Evolutionary conservation across 2,888 invertebrate species (phyloP).

Genomic region (Synanthedon vespiformis): DNA sequence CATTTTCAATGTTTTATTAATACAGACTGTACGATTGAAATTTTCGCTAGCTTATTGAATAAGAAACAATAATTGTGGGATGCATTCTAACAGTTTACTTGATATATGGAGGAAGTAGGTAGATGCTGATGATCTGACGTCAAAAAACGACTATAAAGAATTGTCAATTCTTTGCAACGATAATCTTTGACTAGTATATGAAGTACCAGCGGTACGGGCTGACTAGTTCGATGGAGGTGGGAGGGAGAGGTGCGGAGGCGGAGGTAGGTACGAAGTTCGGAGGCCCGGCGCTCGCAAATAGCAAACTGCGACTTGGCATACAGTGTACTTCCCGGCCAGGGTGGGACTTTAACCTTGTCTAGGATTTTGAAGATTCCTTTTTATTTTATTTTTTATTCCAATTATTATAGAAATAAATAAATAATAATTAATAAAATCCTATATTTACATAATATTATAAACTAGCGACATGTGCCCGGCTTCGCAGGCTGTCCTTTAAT

Average conservation of each 20-base stretch:
- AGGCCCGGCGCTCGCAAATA: constrained; percentile 57
- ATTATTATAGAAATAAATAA: background rate
- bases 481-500: no score
- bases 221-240: constrained; percentile 17
- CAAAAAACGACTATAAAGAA: background rate
- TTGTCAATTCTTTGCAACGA: constrained; percentile 13
- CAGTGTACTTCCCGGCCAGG: constrained; percentile 46
- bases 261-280: constrained; percentile 25
- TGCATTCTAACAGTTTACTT: no score
- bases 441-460: background rate
- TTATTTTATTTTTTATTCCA: constrained; percentile 1
- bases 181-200: constrained; percentile 30
- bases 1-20: background rate
- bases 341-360: constrained; percentile 25
- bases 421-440: background rate
- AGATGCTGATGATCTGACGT: no score
- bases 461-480: no score
- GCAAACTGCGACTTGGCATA: constrained; percentile 63
- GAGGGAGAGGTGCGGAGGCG: constrained; percentile 16
- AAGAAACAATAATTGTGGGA: no score
- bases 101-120: no score
- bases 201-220: constrained; percentile 25
- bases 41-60: no score
- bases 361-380: constrained; percentile 2
- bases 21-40: no score